A percentile compares a stretch with the other conserved stretches of the same genome.
Evolutionary conservation across 2,113 vertebrate species (phyloP).

Genomic region (Stercorarius parasiticus): DNA sequence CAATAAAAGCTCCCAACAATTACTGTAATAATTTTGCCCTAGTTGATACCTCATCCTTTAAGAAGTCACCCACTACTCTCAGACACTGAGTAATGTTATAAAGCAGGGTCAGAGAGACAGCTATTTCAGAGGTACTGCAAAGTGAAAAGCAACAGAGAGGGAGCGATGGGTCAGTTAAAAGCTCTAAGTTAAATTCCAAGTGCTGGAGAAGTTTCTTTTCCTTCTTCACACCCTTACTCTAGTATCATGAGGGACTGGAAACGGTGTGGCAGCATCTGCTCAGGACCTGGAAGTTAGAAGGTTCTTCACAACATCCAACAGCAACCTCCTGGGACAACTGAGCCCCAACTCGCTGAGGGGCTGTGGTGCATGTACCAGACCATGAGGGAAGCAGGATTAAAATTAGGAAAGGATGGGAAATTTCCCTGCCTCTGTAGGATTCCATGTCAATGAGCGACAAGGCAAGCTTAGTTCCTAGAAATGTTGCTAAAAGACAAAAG

Average conservation of each 20-base stretch:
- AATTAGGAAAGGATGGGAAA: not conserved
- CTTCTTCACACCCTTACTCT: not conserved
- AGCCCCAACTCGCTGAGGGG: not conserved
- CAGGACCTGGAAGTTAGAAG: not conserved
- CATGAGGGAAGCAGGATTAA: not conserved
- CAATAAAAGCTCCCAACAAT: not conserved
- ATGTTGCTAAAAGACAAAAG: not conserved
- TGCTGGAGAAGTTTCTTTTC: not conserved
- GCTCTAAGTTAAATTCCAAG: not conserved
- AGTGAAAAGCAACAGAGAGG: not conserved
- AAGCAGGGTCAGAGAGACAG: not conserved
- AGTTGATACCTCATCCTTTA: not conserved
- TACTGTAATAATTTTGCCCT: not conserved
- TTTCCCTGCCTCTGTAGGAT: not conserved
- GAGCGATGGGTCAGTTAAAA: not conserved
- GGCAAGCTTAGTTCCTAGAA: not conserved
- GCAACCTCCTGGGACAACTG: not conserved
- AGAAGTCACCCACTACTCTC: not conserved
- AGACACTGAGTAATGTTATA: not conserved
- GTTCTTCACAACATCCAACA: not conserved
- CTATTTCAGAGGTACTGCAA: not conserved
- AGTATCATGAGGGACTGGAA: not conserved
- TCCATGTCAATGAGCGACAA: not conserved
- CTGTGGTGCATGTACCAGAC: rapidly evolving
- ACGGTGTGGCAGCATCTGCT: not conserved